These are phyloP conservation scores for Trematomus bernacchii DNA, from an alignment of 2,797 vertebrate genomes.

Conservation along the genomic window DNA sequence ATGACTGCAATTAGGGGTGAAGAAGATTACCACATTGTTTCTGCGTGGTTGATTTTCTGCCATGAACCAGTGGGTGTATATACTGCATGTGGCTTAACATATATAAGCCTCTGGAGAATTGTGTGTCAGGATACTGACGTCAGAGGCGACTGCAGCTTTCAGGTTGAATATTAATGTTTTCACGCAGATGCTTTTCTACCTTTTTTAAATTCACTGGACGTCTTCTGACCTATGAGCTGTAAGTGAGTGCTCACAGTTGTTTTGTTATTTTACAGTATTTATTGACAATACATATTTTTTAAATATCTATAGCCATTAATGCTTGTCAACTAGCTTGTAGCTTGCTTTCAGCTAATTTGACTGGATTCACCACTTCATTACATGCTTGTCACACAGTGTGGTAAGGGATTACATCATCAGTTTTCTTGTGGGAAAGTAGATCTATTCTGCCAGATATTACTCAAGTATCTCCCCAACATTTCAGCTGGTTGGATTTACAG, in stretches of 20 bases:
- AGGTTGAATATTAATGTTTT: slow-evolving; percentile 6
- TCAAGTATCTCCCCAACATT: background rate
- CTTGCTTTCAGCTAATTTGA: background rate
- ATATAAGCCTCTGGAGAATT: slow-evolving; percentile 32
- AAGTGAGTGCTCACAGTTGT: slow-evolving; percentile 2
- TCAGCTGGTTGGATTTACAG: slow-evolving; percentile 4
- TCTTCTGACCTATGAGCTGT: slow-evolving; percentile 38
- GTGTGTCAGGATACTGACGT: slow-evolving; percentile 22
- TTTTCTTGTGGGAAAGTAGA: background rate
- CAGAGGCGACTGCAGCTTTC: slow-evolving; percentile 6
- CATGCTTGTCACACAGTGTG: background rate
- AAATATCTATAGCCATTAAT: background rate
- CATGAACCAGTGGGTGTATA: slow-evolving; percentile 8
- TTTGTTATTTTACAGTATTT: background rate
- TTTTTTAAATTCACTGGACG: slow-evolving; percentile 21
- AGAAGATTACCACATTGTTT: slow-evolving; percentile 24
- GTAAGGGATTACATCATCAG: background rate
- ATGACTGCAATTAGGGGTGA: slow-evolving; percentile 36
- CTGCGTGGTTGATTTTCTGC: slow-evolving; percentile 9
- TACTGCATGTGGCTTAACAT: slow-evolving; percentile 28
- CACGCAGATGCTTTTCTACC: background rate
- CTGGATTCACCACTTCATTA: background rate
- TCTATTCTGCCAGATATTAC: background rate
- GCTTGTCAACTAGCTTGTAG: background rate
- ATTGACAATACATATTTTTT: slow-evolving; percentile 7